Evolutionary conservation across 2,113 vertebrate species (phyloP).

Genomic region (Gymnogyps californianus): DNA sequence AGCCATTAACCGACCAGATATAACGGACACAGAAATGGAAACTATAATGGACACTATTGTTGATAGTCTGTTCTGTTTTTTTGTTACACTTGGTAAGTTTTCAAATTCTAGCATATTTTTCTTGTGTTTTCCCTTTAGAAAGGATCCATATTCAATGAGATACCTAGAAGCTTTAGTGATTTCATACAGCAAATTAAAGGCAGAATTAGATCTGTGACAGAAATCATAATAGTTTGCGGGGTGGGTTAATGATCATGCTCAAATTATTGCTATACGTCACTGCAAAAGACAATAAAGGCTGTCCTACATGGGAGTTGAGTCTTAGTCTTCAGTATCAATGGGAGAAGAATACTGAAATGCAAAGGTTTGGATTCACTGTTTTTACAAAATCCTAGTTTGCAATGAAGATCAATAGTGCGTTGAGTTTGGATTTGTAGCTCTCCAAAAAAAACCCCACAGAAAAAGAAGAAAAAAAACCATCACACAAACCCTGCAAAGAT

Average conservation of each 20-base stretch:
- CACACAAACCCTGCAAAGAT: not conserved
- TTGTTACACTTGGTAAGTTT: slow-evolving; percentile 94
- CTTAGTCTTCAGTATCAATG: not conserved
- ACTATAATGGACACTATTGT: slow-evolving; percentile 97
- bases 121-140: not conserved
- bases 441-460: not conserved
- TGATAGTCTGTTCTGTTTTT: slow-evolving; percentile 98
- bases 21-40: slow-evolving; percentile 97
- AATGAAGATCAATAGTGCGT: not conserved
- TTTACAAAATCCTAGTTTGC: not conserved
- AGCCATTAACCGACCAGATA: slow-evolving; percentile 94
- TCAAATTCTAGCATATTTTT: not conserved
- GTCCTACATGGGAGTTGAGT: not conserved
- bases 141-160: not conserved
- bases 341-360: not conserved
- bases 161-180: not conserved
- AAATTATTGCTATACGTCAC: not conserved
- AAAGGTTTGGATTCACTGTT: not conserved
- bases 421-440: not conserved
- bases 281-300: not conserved
- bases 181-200: not conserved
- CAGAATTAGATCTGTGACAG: not conserved
- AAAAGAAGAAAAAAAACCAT: not conserved
- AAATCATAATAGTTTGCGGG: not conserved
- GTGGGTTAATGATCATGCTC: not conserved